Evolutionary conservation across 2,888 invertebrate genomes (phyloP).

Genomic region (Heliconius ethilla): DNA sequence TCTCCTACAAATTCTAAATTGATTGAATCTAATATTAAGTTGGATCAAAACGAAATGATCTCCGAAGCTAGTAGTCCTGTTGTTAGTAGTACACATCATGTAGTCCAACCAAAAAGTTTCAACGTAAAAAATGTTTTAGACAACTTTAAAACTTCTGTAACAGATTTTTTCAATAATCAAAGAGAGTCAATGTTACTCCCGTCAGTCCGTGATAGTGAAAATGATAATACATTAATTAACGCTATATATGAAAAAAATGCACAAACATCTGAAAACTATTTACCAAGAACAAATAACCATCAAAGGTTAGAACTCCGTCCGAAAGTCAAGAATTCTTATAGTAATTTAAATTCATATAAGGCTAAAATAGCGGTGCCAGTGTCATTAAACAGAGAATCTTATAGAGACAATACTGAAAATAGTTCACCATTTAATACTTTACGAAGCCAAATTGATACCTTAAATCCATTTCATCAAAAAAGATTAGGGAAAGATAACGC

Average conservation of each 20-base stretch:
- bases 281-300: neutral
- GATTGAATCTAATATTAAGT: neutral
- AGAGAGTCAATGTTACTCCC: neutral
- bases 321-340: neutral
- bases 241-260: slow-evolving; percentile 1
- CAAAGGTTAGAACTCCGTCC: neutral
- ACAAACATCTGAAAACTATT: neutral
- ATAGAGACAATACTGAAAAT: neutral
- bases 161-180: slow-evolving; percentile 20
- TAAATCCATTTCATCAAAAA: neutral
- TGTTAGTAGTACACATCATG: slow-evolving; percentile 38
- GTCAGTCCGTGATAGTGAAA: neutral
- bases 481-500: neutral
- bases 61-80: slow-evolving; percentile 58
- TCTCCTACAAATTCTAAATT: neutral
- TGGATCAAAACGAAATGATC: slow-evolving; percentile 51
- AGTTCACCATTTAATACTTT: slow-evolving; percentile 3
- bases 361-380: slow-evolving; percentile 58
- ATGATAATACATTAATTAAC: slow-evolving; percentile 14
- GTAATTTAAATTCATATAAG: slow-evolving; percentile 54
- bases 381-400: slow-evolving; percentile 48
- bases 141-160: slow-evolving; percentile 20
- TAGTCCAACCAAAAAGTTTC: slow-evolving; percentile 39
- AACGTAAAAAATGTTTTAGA: slow-evolving; percentile 20
- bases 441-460: neutral